Evolutionary conservation across 2,113 vertebrate genomes (phyloP).

Genomic region (Miniopterus natalensis): DNA sequence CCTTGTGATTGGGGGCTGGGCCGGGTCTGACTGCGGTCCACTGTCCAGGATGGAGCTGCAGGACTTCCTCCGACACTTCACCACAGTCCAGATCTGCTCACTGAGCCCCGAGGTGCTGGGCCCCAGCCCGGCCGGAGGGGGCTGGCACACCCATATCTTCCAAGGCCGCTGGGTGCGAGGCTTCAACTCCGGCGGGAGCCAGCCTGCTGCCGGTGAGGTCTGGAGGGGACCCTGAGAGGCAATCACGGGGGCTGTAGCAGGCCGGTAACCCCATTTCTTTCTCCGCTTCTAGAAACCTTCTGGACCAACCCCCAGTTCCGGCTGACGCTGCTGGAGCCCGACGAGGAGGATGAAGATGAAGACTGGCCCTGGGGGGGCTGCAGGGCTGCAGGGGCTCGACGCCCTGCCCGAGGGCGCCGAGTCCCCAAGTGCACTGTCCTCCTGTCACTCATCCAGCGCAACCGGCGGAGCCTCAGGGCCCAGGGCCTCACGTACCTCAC

Average conservation of each 20-base stretch:
- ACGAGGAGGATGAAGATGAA: constrained; percentile 53
- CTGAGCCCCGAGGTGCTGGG: constrained; percentile 80
- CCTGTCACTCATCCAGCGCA: constrained; percentile 84
- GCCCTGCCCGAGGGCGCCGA: neutral
- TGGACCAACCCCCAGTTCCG: constrained; percentile 88
- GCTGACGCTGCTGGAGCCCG: constrained; percentile 80
- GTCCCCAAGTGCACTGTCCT: constrained; percentile 81
- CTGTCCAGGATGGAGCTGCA: constrained; percentile 84
- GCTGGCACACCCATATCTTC: constrained; percentile 81
- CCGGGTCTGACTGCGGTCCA: neutral
- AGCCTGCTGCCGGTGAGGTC: constrained; percentile 73
- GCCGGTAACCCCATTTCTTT: neutral
- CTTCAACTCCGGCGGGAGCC: constrained; percentile 82
- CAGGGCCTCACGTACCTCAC: constrained; percentile 82
- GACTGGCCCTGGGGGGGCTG: constrained; percentile 58
- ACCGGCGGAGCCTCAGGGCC: constrained; percentile 71
- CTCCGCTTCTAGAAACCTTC: constrained; percentile 77
- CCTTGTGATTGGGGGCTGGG: neutral
- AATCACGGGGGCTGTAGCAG: accelerated
- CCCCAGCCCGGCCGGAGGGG: neutral
- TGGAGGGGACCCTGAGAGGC: neutral
- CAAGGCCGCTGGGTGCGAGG: constrained; percentile 83
- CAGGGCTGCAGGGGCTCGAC: neutral
- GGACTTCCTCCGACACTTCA: constrained; percentile 81
- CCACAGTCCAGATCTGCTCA: constrained; percentile 82